Percentiles rank a stretch among this genome's conserved stretches.
phyloP scores from a whole-genome alignment of 2,113 vertebrate species.

The Holacanthus passer region DNA sequence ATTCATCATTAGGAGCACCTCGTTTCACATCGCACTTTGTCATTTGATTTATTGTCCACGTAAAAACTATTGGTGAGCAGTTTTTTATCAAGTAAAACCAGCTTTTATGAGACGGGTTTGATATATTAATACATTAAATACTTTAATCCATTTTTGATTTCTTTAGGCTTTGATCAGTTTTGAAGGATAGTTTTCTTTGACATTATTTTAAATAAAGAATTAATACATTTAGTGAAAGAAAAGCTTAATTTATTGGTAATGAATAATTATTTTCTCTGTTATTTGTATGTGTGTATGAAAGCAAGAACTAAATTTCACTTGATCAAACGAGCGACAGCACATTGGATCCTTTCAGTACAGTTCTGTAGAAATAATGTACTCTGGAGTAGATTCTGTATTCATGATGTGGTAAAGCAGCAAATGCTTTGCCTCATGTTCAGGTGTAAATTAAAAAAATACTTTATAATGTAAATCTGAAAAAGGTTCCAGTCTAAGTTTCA shows the following conservation, averaged over 20 bases:
- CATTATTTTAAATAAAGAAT: background rate
- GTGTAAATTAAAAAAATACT: conserved; percentile 3
- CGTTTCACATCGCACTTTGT: background rate
- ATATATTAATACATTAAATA: background rate
- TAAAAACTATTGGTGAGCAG: background rate
- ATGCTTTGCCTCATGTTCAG: background rate
- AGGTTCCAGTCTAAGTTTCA: background rate
- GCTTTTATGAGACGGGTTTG: background rate
- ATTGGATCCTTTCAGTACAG: background rate
- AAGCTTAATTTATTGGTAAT: too few relatives aligned
- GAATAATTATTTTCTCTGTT: background rate
- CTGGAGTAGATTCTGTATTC: background rate
- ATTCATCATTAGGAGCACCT: background rate
- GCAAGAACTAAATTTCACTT: background rate
- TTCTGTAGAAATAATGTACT: background rate
- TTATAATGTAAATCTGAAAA: background rate
- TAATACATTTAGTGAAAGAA: background rate
- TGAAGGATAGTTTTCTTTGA: too few relatives aligned
- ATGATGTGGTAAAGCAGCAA: background rate
- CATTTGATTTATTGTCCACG: background rate
- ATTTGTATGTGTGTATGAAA: background rate
- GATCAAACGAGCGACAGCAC: background rate
- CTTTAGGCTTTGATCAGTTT: background rate
- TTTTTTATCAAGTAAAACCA: background rate
- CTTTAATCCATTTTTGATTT: background rate